These are phyloP conservation scores for Sebastes jordani DNA, from an alignment of 2,797 vertebrate species.

Conservation along the genomic window DNA sequence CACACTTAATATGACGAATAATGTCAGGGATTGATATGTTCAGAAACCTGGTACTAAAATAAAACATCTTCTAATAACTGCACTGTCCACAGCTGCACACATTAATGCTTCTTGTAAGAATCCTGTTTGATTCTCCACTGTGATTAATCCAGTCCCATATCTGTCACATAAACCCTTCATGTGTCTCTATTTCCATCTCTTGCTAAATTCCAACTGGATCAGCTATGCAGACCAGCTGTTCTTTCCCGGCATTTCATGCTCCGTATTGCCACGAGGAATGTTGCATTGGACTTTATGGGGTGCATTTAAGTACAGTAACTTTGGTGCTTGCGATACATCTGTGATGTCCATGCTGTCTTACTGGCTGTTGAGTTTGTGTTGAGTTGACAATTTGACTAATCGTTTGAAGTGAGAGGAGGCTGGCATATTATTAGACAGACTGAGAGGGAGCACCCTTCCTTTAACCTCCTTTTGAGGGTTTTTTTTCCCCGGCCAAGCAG, in stretches of 20 bases:
- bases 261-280: not conserved
- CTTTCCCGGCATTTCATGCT: not conserved
- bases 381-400: not conserved
- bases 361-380: not conserved
- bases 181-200: slow-evolving; percentile 23
- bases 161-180: slow-evolving; percentile 15
- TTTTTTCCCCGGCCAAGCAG: not conserved
- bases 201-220: slow-evolving; percentile 7
- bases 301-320: not conserved
- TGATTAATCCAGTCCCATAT: slow-evolving; percentile 1
- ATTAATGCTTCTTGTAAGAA: not conserved
- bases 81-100: not conserved
- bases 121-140: not conserved
- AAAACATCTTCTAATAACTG: not conserved
- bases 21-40: not conserved
- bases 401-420: not conserved
- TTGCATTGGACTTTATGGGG: not conserved
- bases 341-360: not conserved
- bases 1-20: not conserved
- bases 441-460: not conserved
- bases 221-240: slow-evolving; percentile 30
- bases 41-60: not conserved
- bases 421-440: not conserved
- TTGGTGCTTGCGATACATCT: not conserved
- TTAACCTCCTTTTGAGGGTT: not conserved